Conservation (phyloP, 2,888 invertebrate genomes). For the Hyposoter dolosus region DNA sequence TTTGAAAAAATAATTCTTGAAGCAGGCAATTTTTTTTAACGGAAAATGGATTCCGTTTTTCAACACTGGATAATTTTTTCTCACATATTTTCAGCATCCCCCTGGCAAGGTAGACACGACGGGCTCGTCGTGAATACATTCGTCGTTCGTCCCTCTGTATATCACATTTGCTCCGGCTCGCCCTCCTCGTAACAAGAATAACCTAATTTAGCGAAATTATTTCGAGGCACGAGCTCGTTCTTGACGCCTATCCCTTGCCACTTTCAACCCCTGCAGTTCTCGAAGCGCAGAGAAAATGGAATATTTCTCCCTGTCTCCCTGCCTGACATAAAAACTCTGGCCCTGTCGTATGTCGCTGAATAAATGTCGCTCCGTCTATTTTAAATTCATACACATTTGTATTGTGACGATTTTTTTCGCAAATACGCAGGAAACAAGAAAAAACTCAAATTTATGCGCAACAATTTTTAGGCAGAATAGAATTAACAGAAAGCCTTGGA, state of each 20-base stretch:
- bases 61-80: background rate
- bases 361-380: constrained; percentile 21
- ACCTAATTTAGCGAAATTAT: constrained; percentile 77
- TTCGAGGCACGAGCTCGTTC: constrained; percentile 68
- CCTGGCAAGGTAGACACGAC: background rate
- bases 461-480: too few species aligned
- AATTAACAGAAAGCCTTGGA: background rate
- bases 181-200: constrained; percentile 72
- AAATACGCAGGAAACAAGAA: background rate
- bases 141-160: background rate
- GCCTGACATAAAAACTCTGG: background rate
- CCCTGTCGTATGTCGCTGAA: background rate
- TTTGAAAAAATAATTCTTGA: background rate
- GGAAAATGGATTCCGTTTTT: constrained; percentile 5
- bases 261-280: constrained; percentile 32
- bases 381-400: background rate
- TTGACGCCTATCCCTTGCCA: constrained; percentile 36
- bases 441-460: background rate
- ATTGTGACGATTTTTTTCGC: background rate
- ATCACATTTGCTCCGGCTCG: constrained; percentile 7
- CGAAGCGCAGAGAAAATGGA: background rate
- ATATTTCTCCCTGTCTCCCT: background rate
- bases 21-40: background rate
- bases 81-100: background rate
- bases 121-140: constrained; percentile 48